Evolutionary conservation across 2,797 vertebrate species (phyloP), one percentile per base, ranked within the genome.

Genomic region (Cichlasoma orientale): DNA sequence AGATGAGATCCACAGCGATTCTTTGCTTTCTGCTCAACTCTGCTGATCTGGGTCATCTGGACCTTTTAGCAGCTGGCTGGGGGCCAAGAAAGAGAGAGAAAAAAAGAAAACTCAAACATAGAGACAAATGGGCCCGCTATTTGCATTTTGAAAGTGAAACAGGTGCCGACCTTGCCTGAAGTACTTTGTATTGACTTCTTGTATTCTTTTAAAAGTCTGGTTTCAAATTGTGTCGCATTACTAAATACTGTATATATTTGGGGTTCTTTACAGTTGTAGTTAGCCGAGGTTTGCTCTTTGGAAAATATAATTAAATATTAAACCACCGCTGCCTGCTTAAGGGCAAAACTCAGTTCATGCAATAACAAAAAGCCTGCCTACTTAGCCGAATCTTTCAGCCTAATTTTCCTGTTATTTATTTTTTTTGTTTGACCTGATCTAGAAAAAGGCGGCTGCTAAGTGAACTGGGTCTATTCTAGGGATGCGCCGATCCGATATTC

Each of bases 251-350:
- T 38, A 63, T 73, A 79, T 84, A 6, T 78, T 25, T 10, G 14
- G 71, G 27, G 5, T 31, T 78, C 36, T 86, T 86, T 81, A 56
- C 66, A 73, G 80, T 31, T 56, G 50, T 75, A 59, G 59, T 79
- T 80, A 83, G 75, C 75, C 33, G 72, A 79, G 75, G 73, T 87
- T 87, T 84, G 72, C 74, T 88, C 72, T 77, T 82, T 68, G 72
- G 86, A 82, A 70, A 80, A 77, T 56, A 79, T 76, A 79, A 92
- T 92, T 86, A 92, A 92, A 89, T 90, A 92, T 93, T 92, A 86
- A 93, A 82, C 27, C 72, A 74, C 52, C 77, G 74, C 69, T 82
- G 85, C 59, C 75, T 78, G 86, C 87, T 86, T 86, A 19, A 3
- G 78, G 88, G 83, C 44, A 23, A 76, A 74, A 61, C 82, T 87